Evolutionary conservation across 2,113 vertebrate species (phyloP).

Genomic region (Chascanopsetta lugubris): DNA sequence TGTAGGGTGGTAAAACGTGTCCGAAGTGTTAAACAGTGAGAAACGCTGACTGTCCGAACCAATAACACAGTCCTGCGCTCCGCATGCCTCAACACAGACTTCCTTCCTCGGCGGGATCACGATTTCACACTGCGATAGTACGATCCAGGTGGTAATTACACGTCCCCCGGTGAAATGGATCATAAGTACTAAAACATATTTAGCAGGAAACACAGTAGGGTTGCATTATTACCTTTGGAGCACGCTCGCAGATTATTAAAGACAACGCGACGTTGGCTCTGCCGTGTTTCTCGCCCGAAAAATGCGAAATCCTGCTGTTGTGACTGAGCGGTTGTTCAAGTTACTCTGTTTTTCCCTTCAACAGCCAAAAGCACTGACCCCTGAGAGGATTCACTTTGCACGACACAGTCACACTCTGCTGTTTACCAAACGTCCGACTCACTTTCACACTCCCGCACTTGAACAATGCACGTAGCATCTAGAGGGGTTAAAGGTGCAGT

Average conservation of each 20-base stretch:
- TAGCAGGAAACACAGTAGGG: background rate
- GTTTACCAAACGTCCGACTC: slow-evolving; percentile 56
- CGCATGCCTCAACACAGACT: background rate
- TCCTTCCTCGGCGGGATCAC: background rate
- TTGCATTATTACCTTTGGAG: background rate
- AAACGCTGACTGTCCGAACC: slow-evolving; percentile 2
- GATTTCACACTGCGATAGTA: slow-evolving; percentile 5
- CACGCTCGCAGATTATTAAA: background rate
- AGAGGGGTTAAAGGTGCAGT: too few species aligned
- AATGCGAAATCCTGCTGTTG: background rate
- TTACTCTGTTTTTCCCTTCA: slow-evolving; percentile 26
- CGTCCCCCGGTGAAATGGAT: background rate
- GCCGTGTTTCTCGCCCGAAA: too few species aligned
- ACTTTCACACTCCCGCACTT: slow-evolving; percentile 30
- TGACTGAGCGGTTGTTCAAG: slow-evolving; percentile 61
- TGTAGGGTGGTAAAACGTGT: background rate
- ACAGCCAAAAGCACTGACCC: slow-evolving; percentile 46
- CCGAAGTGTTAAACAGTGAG: background rate
- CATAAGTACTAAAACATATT: background rate
- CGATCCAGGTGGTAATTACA: slow-evolving; percentile 1
- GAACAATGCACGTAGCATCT: slow-evolving; percentile 31
- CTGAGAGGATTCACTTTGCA: slow-evolving; percentile 58
- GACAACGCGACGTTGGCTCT: too few species aligned
- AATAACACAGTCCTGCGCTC: background rate
- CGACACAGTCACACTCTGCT: slow-evolving; percentile 46